phyloP scores from a whole-genome alignment of 2,113 vertebrate species.

The Poecile atricapillus region DNA sequence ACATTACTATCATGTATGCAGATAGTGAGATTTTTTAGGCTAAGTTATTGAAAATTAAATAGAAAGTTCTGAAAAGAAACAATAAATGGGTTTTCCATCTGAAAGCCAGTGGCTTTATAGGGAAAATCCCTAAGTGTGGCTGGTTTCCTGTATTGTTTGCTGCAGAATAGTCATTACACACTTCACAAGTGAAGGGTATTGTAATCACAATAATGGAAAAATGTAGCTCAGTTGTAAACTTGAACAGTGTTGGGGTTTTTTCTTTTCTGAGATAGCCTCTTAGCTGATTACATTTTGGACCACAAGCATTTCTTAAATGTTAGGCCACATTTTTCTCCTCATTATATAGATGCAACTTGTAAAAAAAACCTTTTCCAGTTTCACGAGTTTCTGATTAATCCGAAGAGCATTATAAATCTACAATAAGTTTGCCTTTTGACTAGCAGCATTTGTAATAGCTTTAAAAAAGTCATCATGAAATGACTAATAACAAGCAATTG shows the following conservation, averaged over 20 bases:
- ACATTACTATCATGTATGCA: background rate
- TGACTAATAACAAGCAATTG: background rate
- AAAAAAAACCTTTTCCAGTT: background rate
- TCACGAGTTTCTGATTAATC: background rate
- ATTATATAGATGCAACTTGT: background rate
- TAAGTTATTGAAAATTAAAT: constrained; percentile 41
- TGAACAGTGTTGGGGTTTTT: background rate
- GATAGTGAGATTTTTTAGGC: constrained; percentile 17
- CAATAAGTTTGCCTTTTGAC: background rate
- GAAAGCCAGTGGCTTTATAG: background rate
- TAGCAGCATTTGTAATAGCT: background rate
- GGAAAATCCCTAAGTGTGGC: background rate
- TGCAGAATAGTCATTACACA: background rate
- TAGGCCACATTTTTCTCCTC: background rate
- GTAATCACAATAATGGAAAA: background rate
- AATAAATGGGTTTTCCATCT: background rate
- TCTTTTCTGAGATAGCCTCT: background rate
- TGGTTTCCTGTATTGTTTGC: background rate
- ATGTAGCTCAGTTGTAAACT: background rate
- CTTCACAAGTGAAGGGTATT: background rate
- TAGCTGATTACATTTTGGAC: background rate
- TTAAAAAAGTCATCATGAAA: background rate
- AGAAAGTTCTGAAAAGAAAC: constrained; percentile 29
- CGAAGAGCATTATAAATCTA: background rate
- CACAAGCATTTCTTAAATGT: background rate